phyloP scores from a whole-genome alignment of 2,888 invertebrate genomes.

The Drosophila paucipuncta region DNA sequence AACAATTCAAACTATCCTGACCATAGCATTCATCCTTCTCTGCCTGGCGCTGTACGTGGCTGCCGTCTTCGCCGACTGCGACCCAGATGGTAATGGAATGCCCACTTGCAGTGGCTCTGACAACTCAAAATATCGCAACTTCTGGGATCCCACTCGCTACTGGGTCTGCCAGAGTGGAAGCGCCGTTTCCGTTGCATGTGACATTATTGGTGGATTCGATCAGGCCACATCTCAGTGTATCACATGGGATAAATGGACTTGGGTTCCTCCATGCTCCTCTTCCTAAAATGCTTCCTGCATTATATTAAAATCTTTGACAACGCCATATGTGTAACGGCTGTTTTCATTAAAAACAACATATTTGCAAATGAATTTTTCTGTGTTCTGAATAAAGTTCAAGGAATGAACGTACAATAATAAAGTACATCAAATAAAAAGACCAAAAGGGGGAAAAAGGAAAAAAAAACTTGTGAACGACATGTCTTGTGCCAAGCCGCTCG shows the following conservation, averaged over 20 bases:
- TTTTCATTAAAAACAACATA: not conserved
- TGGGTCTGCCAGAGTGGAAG: constrained; percentile 21
- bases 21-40: constrained; percentile 46
- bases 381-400: not conserved
- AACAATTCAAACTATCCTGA: not conserved
- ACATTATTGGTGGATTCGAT: not conserved
- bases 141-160: constrained; percentile 60
- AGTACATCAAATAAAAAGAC: not conserved
- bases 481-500: constrained; percentile 84
- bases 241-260: constrained; percentile 14
- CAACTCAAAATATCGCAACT: constrained; percentile 27
- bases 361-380: not conserved
- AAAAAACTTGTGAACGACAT: constrained; percentile 82
- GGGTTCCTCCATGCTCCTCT: constrained; percentile 31
- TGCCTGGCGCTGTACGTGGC: constrained; percentile 46
- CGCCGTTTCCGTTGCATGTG: fast-evolving
- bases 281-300: not conserved
- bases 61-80: constrained; percentile 23
- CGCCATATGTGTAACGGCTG: not conserved
- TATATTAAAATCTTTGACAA: not conserved
- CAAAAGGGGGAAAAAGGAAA: not conserved
- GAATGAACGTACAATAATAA: not conserved
- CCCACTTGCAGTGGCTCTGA: constrained; percentile 37
- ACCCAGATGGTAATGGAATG: constrained; percentile 24
- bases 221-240: not conserved